Conservation (phyloP, 2,113 vertebrate species). For the Podocnemis expansa region DNA sequence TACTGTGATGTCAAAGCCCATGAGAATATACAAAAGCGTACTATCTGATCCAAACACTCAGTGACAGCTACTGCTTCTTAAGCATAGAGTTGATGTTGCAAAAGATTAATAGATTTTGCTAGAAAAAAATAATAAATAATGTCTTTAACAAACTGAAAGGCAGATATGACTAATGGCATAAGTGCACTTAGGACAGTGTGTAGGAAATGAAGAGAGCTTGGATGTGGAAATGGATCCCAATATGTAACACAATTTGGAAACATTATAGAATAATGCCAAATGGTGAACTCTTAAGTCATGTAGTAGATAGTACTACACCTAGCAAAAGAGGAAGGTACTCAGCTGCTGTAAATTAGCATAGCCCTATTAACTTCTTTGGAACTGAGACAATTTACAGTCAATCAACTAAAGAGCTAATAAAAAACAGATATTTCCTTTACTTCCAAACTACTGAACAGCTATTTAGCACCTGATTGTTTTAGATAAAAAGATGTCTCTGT, state of each 20-base stretch:
- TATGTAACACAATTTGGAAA: not conserved
- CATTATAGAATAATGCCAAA: rapidly evolving
- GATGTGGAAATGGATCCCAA: not conserved
- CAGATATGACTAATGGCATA: not conserved
- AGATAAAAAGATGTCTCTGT: not conserved
- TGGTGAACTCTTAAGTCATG: not conserved
- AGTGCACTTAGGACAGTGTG: not conserved
- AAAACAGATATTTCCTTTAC: not conserved
- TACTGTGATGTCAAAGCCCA: not conserved
- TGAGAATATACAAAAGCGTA: not conserved
- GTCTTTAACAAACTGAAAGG: not conserved
- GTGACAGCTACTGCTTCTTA: not conserved
- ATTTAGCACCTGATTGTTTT: not conserved
- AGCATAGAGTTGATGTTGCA: not conserved
- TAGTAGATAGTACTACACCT: not conserved
- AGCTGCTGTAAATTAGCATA: rapidly evolving
- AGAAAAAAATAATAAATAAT: not conserved
- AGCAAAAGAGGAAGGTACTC: not conserved
- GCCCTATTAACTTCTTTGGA: not conserved
- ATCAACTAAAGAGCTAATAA: not conserved
- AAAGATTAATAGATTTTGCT: not conserved
- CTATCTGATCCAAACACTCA: not conserved
- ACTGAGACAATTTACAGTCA: not conserved
- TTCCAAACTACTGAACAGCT: not conserved
- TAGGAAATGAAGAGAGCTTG: not conserved